A percentile compares a stretch with the other conserved stretches of the same genome.
phyloP scores from a whole-genome alignment of 2,888 invertebrate species.

The Lysandra bellargus region DNA sequence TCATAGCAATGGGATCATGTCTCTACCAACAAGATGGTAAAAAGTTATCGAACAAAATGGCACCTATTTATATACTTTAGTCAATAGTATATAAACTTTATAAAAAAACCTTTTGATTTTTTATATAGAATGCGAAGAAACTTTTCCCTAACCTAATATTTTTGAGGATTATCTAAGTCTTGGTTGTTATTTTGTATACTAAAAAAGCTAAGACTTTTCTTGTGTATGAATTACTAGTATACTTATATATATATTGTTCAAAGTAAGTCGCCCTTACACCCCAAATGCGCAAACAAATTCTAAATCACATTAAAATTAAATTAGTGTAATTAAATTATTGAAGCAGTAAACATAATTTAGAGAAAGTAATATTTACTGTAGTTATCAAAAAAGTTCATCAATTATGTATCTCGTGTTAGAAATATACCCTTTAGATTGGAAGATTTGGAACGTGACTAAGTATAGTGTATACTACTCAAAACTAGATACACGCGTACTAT shows the following conservation, averaged over 20 bases:
- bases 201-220: not conserved
- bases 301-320: conserved; percentile 72
- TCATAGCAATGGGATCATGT: too few relatives aligned
- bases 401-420: conserved; percentile 13
- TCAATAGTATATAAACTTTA: too few relatives aligned
- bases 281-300: conserved; percentile 72
- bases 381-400: conserved; percentile 43
- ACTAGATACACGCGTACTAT: not conserved
- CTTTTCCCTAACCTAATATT: too few relatives aligned
- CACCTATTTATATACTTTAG: too few relatives aligned
- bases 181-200: too few relatives aligned
- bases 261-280: conserved; percentile 54
- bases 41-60: too few relatives aligned
- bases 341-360: conserved; percentile 57
- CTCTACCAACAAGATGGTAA: too few relatives aligned
- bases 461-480: conserved; percentile 20
- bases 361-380: conserved; percentile 54
- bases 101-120: too few relatives aligned
- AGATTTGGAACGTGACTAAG: not conserved
- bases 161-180: too few relatives aligned
- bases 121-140: too few relatives aligned
- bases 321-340: conserved; percentile 58
- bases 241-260: not conserved
- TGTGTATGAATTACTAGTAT: not conserved
- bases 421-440: not conserved